A percentile compares a stretch with the other conserved stretches of the same genome.
Conservation (phyloP, 2,888 invertebrate genomes). For the Chydorus sphaericus region DNA sequence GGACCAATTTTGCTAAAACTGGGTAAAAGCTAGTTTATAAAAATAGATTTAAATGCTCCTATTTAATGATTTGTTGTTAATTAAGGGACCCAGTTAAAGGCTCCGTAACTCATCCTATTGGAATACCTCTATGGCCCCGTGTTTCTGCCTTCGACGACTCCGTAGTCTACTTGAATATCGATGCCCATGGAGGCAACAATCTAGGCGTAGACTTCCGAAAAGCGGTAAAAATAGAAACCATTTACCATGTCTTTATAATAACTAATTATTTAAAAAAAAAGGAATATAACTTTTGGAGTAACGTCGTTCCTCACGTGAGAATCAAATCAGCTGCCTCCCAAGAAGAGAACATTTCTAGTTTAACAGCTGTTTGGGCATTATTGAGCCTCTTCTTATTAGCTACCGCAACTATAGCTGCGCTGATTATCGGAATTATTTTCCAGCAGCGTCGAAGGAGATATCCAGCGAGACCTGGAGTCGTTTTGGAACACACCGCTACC, state of each 20-base stretch:
- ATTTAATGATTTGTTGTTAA: neutral
- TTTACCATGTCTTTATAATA: neutral
- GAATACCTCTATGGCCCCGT: slow-evolving; percentile 8
- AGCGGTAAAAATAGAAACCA: neutral
- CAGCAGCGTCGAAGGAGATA: too few species aligned
- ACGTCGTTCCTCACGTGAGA: slow-evolving; percentile 8
- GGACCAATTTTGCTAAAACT: slow-evolving; percentile 14
- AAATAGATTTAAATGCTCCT: too few species aligned
- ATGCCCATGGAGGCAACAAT: neutral
- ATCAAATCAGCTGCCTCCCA: neutral
- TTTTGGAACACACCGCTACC: too few species aligned
- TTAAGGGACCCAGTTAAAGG: neutral
- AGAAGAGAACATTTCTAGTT: neutral
- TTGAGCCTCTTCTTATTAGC: too few species aligned
- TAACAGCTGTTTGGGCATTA: slow-evolving; percentile 11
- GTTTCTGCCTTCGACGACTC: neutral
- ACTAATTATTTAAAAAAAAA: neutral
- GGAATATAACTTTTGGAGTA: slow-evolving; percentile 14
- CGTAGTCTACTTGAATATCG: slow-evolving; percentile 5
- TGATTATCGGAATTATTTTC: too few species aligned
- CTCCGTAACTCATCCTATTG: neutral
- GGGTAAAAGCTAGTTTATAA: slow-evolving; percentile 4
- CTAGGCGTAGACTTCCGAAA: slow-evolving; percentile 1
- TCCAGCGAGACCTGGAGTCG: too few species aligned
- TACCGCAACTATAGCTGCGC: too few species aligned